Conservation (phyloP, 2,113 vertebrate species). For the Argyrosomus japonicus region DNA sequence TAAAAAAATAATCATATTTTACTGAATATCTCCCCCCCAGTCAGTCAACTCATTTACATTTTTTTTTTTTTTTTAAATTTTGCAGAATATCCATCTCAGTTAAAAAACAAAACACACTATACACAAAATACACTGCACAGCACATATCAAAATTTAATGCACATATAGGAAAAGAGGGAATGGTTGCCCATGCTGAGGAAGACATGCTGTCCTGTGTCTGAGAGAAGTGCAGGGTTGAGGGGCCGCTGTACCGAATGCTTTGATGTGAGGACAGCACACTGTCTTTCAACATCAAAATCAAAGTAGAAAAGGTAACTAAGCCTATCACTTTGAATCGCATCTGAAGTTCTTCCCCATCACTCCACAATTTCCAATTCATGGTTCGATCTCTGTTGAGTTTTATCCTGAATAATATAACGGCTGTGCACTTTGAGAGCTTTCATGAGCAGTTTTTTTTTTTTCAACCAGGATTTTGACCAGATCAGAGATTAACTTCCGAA, state of each 20-base stretch:
- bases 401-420: constrained; percentile 7
- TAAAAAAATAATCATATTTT: not conserved
- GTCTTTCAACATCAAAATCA: constrained; percentile 70
- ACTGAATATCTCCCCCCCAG: not conserved
- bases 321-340: constrained; percentile 46
- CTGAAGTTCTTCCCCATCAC: constrained; percentile 39
- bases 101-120: not conserved
- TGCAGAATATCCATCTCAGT: not conserved
- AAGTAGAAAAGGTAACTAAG: constrained; percentile 51
- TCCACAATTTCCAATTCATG: constrained; percentile 21
- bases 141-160: constrained; percentile 5
- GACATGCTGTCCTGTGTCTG: constrained; percentile 39
- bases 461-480: not conserved
- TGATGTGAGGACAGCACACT: constrained; percentile 56
- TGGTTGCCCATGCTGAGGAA: constrained; percentile 21
- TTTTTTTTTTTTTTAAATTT: not conserved
- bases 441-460: constrained; percentile 1
- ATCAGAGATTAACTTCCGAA: constrained; percentile 1
- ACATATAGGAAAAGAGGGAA: constrained; percentile 2
- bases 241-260: constrained; percentile 45
- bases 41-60: not conserved
- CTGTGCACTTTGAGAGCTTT: constrained; percentile 5
- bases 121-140: not conserved
- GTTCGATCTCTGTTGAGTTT: not conserved
- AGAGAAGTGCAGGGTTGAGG: constrained; percentile 27